These are phyloP conservation scores for Sebastes variabilis DNA, from an alignment of 2,797 vertebrate genomes.

Conservation along the genomic window DNA sequence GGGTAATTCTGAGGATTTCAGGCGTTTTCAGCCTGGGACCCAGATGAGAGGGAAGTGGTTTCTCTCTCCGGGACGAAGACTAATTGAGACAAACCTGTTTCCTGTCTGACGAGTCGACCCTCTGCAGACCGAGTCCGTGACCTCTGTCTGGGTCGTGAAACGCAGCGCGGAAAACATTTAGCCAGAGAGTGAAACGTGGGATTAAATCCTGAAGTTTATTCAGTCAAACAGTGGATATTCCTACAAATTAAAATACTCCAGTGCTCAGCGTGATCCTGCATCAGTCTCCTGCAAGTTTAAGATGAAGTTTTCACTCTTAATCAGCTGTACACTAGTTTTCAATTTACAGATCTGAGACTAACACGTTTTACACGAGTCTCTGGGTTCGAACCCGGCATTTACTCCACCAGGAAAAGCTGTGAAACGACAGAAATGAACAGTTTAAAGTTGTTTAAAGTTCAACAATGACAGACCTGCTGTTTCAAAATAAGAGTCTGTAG, in stretches of 20 bases:
- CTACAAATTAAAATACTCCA: not conserved
- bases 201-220: not conserved
- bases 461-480: not conserved
- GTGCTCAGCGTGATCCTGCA: no score
- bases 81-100: conserved; percentile 55
- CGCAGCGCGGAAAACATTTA: not conserved
- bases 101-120: conserved; percentile 13
- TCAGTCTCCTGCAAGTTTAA: no score
- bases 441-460: not conserved
- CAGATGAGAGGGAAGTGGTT: conserved; percentile 33
- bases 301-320: no score
- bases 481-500: not conserved
- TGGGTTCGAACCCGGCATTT: not conserved
- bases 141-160: not conserved
- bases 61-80: conserved; percentile 38
- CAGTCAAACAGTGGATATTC: not conserved
- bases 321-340: no score
- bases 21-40: not conserved
- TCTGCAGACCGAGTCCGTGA: not conserved
- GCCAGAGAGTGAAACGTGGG: not conserved
- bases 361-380: not conserved
- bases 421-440: not conserved
- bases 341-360: no score
- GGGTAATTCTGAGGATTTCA: conserved; percentile 58
- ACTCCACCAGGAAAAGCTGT: not conserved